Percentiles rank a stretch among this genome's conserved stretches.
phyloP scores from a whole-genome alignment of 2,888 invertebrate genomes.

The Entomobrya multifasciata region DNA sequence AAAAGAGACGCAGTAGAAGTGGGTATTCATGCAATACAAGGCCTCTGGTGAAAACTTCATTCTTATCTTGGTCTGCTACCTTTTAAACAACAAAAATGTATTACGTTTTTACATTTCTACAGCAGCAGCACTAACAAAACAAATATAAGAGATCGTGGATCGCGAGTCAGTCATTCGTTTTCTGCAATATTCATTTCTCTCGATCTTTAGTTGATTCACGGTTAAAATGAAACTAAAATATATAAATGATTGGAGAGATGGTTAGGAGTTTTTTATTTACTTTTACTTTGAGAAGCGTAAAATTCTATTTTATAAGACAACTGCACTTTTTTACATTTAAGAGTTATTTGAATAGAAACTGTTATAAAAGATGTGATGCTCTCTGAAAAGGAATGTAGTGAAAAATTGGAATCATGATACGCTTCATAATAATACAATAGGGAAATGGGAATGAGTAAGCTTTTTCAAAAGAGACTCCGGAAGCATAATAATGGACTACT shows the following conservation, averaged over 20 bases:
- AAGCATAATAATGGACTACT: not conserved
- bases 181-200: not conserved
- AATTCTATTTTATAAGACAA: not conserved
- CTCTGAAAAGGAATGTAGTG: not conserved
- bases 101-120: not conserved
- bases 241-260: not conserved
- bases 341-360: conserved; percentile 18
- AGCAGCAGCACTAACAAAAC: no score
- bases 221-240: not conserved
- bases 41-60: conserved; percentile 67
- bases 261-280: not conserved
- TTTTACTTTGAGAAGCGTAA: not conserved
- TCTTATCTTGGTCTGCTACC: conserved; percentile 53
- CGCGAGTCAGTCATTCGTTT: not conserved
- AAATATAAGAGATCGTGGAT: not conserved
- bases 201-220: not conserved
- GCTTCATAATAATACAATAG: not conserved
- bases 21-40: conserved; percentile 36
- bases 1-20: conserved; percentile 19
- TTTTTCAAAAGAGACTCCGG: not conserved
- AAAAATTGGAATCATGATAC: conserved; percentile 26
- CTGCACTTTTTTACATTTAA: not conserved
- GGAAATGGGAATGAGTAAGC: no score
- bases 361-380: not conserved
- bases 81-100: conserved; percentile 14